Percentiles rank a stretch among this genome's conserved stretches.
Evolutionary conservation across 1,140 invertebrate genomes (phyloP).

Genomic region (Eciton burchellii): DNA sequence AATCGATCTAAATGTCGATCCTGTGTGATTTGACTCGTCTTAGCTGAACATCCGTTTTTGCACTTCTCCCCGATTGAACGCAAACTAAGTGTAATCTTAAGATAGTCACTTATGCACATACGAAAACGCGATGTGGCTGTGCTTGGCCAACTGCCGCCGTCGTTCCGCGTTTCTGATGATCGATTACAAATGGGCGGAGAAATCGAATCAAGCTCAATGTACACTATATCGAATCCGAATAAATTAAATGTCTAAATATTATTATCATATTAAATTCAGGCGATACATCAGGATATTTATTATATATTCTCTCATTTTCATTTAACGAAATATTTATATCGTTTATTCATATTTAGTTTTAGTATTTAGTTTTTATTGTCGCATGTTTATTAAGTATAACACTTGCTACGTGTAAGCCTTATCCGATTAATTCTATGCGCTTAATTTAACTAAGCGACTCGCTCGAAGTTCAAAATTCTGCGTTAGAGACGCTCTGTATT

Average conservation of each 20-base stretch:
- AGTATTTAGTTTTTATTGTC: background rate
- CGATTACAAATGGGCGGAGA: background rate
- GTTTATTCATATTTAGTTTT: conserved; percentile 9
- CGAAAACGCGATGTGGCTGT: background rate
- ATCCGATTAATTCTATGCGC: background rate
- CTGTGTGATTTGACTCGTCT: conserved; percentile 2
- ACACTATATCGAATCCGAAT: background rate
- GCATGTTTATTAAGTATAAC: no score
- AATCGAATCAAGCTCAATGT: conserved; percentile 1
- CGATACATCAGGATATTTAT: background rate
- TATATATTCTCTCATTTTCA: background rate
- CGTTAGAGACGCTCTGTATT: background rate
- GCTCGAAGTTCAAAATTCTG: background rate
- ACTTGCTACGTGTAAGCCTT: no score
- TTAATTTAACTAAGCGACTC: conserved; percentile 4
- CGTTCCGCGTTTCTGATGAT: background rate
- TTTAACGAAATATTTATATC: background rate
- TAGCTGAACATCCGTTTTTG: conserved; percentile 24
- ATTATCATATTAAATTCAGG: background rate
- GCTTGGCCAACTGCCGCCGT: background rate
- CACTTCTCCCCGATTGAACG: conserved; percentile 16
- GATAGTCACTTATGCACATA: background rate
- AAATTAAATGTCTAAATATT: conserved; percentile 1
- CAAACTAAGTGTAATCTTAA: conserved; percentile 27
- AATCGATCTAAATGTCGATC: conserved; percentile 9